phyloP scores from a whole-genome alignment of 2,888 invertebrate genomes.

The Lycaena phlaeas region DNA sequence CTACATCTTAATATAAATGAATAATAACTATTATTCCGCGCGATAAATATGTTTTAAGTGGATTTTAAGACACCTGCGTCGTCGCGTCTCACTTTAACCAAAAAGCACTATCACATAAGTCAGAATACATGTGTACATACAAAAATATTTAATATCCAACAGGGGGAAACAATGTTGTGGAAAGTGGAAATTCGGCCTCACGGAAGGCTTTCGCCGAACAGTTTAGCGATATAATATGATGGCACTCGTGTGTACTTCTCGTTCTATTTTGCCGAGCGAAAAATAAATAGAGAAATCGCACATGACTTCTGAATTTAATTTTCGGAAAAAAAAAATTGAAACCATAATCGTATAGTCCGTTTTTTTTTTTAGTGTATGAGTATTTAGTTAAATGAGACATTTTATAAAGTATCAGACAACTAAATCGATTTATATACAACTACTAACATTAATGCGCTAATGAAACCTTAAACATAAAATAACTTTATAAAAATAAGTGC shows the following conservation, averaged over 20 bases:
- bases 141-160: conserved; percentile 55
- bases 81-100: conserved; percentile 40
- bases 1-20: conserved; percentile 72
- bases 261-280: conserved; percentile 17
- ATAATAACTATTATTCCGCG: conserved; percentile 67
- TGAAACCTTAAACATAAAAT: conserved; percentile 1
- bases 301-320: not conserved
- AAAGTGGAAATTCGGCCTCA: conserved; percentile 8
- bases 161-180: conserved; percentile 37
- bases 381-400: conserved; percentile 3
- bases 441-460: not conserved
- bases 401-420: not conserved
- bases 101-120: conserved; percentile 60
- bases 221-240: conserved; percentile 39
- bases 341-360: not conserved
- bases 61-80: conserved; percentile 54
- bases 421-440: conserved; percentile 6
- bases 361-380: conserved; percentile 1
- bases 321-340: not conserved
- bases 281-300: not conserved
- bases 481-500: conserved; percentile 2
- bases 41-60: conserved; percentile 67
- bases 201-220: conserved; percentile 6
- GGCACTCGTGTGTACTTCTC: conserved; percentile 57
- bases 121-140: conserved; percentile 46